Evolutionary conservation across 2,113 vertebrate genomes (phyloP).

Genomic region (Agapornis roseicollis): DNA sequence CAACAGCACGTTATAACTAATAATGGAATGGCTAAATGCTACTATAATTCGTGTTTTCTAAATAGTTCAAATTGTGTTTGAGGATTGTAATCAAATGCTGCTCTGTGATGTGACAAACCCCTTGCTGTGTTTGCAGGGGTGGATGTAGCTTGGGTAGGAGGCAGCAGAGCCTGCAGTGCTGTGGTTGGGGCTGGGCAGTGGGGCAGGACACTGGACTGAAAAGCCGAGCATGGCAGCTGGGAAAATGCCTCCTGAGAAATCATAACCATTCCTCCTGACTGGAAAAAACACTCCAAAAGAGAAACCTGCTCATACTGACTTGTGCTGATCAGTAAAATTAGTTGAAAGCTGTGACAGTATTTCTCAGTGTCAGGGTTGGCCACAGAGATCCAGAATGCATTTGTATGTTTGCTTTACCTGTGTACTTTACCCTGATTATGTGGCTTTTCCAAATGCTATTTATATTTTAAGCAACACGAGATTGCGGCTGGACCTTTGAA

Average conservation of each 20-base stretch:
- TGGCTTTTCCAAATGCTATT: not conserved
- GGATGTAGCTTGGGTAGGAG: not conserved
- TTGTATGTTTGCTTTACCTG: not conserved
- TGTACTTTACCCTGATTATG: slow-evolving; percentile 1
- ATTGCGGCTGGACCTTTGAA: not conserved
- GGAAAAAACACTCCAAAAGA: not conserved
- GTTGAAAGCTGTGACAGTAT: not conserved
- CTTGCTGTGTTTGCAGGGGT: not conserved
- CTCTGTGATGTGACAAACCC: not conserved
- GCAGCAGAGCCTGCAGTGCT: accelerated
- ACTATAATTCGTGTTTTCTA: not conserved
- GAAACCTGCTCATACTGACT: not conserved
- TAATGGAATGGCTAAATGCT: not conserved
- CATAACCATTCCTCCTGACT: not conserved
- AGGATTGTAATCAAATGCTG: not conserved
- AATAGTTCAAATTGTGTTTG: not conserved
- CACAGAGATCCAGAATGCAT: not conserved
- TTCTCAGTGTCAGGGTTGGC: not conserved
- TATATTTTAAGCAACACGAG: not conserved
- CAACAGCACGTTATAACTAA: not conserved
- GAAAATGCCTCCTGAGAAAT: not conserved
- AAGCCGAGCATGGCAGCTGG: not conserved
- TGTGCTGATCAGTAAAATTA: not conserved
- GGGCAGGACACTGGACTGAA: not conserved
- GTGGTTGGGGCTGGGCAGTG: not conserved